A percentile compares a stretch with the other conserved stretches of the same genome.
Conservation (phyloP, 2,888 invertebrate genomes). For the Sminthurinus aureus region DNA sequence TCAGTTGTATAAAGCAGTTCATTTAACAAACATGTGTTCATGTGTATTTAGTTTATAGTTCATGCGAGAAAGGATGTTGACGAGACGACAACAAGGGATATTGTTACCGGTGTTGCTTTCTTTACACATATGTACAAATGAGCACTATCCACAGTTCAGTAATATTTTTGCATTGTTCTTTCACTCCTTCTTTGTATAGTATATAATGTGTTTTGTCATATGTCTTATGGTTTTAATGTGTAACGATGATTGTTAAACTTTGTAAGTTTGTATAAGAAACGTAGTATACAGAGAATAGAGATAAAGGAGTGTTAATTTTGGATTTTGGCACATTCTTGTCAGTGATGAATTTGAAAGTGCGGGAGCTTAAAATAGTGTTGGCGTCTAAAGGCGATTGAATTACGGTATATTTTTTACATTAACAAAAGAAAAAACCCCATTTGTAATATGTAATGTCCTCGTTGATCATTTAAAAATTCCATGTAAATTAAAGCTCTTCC, state of each 20-base stretch:
- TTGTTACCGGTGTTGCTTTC: neutral
- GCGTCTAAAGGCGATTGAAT: neutral
- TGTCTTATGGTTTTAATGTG: too few relatives aligned
- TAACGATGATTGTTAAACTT: neutral
- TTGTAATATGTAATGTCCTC: neutral
- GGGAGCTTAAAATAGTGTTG: neutral
- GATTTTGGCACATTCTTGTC: constrained; percentile 5
- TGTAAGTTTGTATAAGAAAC: neutral
- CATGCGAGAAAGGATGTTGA: neutral
- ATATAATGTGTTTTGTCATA: too few relatives aligned
- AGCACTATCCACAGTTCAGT: too few relatives aligned
- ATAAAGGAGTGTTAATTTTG: constrained; percentile 11
- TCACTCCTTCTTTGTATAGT: neutral
- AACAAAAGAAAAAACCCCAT: neutral
- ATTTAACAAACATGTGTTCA: neutral
- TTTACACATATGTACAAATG: neutral
- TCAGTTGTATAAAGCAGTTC: neutral
- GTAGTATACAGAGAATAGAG: neutral
- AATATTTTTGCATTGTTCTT: neutral
- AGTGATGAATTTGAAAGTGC: neutral
- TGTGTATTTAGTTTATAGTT: neutral
- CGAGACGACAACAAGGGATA: neutral
- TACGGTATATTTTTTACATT: neutral
- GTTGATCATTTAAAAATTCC: too few relatives aligned
- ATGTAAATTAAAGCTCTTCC: too few relatives aligned